Evolutionary conservation across 2,888 invertebrate species (phyloP), one percentile per base, ranked within the genome.

Genomic region (Trichogramma dendrolimi): DNA sequence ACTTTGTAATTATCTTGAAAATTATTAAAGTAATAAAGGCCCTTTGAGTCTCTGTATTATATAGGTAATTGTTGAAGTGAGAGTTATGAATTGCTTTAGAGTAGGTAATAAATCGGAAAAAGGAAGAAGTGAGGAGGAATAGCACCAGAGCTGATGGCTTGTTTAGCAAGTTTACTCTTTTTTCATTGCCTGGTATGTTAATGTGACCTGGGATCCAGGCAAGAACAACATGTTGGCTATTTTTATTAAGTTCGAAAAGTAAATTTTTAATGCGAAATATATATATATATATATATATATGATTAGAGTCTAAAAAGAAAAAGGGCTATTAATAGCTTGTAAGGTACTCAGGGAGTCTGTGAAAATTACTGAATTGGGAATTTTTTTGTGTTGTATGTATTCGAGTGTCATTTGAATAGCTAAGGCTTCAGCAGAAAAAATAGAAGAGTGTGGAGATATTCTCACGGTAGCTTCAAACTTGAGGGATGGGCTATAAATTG

Each of bases 391-490:
- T 4, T 6, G 4, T 27, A 58, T 58, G 11, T 38, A 41, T 10
- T 46, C 52, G 1, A 58, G 41, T 0, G 46, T 41, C 5, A 53
- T 27, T 5, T 52, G 47, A 41, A 58, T 58, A 10, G 52, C 41
- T 0, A 58, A 27, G 6, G 59, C 48, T 42, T 66, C 64, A 1
- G 66, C 56, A 4, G 64, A 55, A n/a, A 64, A 64, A 0, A 68
- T 60, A 1, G 68, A 67, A 3, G 61, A 60, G 4, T 46, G 48
- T 1, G 54, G 10, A 2, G 48, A 49, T 4, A 68, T 48, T n/a
- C 47, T 49, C 4, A 44, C 46, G 39, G 53, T 46, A 0, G 60
- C 14, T 4, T 53, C 44, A 6, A 62, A 11, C 2, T 46, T n/a
- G 4, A 65, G 56, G 1, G 44, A 6, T 7, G 63, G 64, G 6